Percentiles rank a stretch among this genome's conserved stretches.
These are phyloP conservation scores for Psilopogon haemacephalus DNA, from an alignment of 2,113 vertebrate species.

Conservation along the genomic window DNA sequence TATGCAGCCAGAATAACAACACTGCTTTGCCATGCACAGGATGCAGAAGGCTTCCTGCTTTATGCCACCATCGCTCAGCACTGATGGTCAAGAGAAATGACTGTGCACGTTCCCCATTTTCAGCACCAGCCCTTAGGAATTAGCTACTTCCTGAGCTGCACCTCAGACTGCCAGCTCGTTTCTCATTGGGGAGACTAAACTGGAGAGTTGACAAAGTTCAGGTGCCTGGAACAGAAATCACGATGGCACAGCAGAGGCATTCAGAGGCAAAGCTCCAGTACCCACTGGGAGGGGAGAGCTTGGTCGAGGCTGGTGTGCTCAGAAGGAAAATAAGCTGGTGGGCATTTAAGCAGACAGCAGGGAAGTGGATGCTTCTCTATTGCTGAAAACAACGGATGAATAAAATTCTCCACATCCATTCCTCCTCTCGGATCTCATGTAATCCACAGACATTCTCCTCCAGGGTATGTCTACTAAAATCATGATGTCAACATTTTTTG, in stretches of 20 bases:
- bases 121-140: background rate
- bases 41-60: slow-evolving; percentile 25
- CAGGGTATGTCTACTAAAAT: background rate
- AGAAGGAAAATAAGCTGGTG: background rate
- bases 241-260: background rate
- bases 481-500: background rate
- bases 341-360: background rate
- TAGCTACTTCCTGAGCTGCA: slow-evolving; percentile 12
- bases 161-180: background rate
- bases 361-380: background rate
- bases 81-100: slow-evolving; percentile 12
- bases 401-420: background rate
- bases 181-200: background rate
- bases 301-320: accelerated
- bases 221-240: background rate
- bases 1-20: slow-evolving; percentile 80
- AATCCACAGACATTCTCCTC: background rate
- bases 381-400: background rate
- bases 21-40: slow-evolving; percentile 44
- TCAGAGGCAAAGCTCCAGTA: background rate
- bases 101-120: background rate
- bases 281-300: background rate
- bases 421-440: background rate
- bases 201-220: slow-evolving; percentile 27
- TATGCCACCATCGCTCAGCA: background rate